Conservation (phyloP, 2,888 invertebrate species). For the Cosmia trapezina region DNA sequence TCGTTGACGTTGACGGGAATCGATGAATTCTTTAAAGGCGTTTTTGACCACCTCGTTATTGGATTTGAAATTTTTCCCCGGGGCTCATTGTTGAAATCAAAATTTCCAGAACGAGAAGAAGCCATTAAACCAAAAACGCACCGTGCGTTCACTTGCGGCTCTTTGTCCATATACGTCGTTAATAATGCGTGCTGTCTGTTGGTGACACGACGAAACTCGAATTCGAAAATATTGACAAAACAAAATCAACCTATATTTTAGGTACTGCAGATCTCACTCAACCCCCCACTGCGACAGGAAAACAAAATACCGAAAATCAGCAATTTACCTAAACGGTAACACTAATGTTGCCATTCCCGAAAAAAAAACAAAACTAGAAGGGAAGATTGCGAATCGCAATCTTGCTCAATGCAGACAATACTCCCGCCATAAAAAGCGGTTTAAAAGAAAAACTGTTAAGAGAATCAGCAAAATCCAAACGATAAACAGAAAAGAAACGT, state of each 20-base stretch:
- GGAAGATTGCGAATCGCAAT: constrained; percentile 55
- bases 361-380: constrained; percentile 50
- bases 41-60: no score
- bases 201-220: no score
- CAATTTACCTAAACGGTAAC: constrained; percentile 59
- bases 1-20: no score
- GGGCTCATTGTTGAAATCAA: no score
- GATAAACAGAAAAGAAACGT: constrained; percentile 86
- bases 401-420: constrained; percentile 62
- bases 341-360: constrained; percentile 52
- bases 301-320: constrained; percentile 39
- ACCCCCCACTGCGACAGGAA: constrained; percentile 4
- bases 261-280: not conserved
- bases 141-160: no score
- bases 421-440: constrained; percentile 75
- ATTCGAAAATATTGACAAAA: no score
- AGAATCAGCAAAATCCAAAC: constrained; percentile 86
- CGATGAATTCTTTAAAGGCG: no score
- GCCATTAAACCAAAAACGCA: no score
- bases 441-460: constrained; percentile 84
- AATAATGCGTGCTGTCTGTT: no score
- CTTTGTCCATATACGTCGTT: no score
- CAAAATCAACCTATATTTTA: not conserved
- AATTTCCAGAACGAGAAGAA: no score
- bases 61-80: no score